phyloP scores from a whole-genome alignment of 2,888 invertebrate species.

The Apamea anceps region DNA sequence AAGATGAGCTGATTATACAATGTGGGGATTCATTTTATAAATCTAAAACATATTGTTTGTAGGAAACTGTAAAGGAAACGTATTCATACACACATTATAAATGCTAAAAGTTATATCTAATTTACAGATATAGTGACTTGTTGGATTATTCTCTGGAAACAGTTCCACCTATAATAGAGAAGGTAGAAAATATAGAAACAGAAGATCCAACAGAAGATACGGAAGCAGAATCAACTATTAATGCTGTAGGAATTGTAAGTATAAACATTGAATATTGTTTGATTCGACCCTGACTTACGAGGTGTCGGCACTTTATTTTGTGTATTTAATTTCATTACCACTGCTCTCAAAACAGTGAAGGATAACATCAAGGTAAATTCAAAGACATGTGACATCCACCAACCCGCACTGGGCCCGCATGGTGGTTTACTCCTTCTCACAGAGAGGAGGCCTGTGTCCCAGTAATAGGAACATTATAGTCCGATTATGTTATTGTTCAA shows the following conservation, averaged over 20 bases:
- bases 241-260: constrained; percentile 80
- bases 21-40: background rate
- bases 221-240: constrained; percentile 68
- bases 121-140: constrained; percentile 75
- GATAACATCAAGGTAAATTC: no score
- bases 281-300: no score
- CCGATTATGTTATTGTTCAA: no score
- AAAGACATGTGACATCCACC: no score
- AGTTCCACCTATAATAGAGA: constrained; percentile 85
- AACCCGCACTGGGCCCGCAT: no score
- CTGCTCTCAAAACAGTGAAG: no score
- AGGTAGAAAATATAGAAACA: constrained; percentile 75
- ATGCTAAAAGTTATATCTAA: background rate
- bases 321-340: no score
- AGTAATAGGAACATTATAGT: no score
- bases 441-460: no score
- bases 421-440: no score
- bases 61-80: background rate
- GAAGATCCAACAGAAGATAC: constrained; percentile 55
- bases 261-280: background rate
- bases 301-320: no score
- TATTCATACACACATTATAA: background rate
- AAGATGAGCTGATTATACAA: background rate
- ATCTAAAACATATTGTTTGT: background rate
- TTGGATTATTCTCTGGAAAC: constrained; percentile 85